Evolutionary conservation across 2,113 vertebrate genomes (phyloP), one percentile per base, ranked within the genome.

Genomic region (Sapajus apella): DNA sequence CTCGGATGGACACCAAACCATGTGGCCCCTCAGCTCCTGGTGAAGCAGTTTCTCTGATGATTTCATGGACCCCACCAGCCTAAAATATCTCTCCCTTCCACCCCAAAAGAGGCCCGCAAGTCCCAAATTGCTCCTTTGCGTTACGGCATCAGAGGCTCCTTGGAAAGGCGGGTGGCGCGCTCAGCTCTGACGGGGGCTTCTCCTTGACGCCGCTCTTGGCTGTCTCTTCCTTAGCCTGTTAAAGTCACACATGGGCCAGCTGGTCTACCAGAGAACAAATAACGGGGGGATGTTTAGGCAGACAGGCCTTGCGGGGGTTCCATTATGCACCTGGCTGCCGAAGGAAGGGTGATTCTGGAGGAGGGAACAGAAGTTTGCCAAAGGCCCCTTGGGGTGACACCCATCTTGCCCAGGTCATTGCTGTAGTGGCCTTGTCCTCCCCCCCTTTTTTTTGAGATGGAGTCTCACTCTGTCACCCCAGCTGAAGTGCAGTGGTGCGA

Each of bases 361-460:
- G 30, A 64, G 1, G 45, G 35, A 47, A n/a, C 10, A 17, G 50
- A 8, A 2, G 43, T 30, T 4, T 17, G 27, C 16, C 32, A 18
- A 13, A 87, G 37, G 8, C 6, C 16, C 45, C 11, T n/a, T 40
- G 13, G 6, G 45, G 12, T 56, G 27, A 25, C 2, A 17, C 30
- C 50, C 6, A 9, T 32, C 16, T 66, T 45, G 20, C 61, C 50
- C 27, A 4, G 40, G 11, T 2, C 2, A 3, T 68, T 35, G 25
- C 32, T n/a, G 3, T 27, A 17, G 35, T 30, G 2, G 27, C 30
- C 17, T 13, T 68, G 6, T 30, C 2, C 27, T 0, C 27, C 4
- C 11, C 0, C 9, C 4, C 43, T 27, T 27, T 61, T 11, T 61
- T 61, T 61, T 13, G 27, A 61, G 25, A 30, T 14, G 27, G 27